Base-by-base conservation (phyloP, 2,888 invertebrate genomes). In the Philereme transversata region DNA sequence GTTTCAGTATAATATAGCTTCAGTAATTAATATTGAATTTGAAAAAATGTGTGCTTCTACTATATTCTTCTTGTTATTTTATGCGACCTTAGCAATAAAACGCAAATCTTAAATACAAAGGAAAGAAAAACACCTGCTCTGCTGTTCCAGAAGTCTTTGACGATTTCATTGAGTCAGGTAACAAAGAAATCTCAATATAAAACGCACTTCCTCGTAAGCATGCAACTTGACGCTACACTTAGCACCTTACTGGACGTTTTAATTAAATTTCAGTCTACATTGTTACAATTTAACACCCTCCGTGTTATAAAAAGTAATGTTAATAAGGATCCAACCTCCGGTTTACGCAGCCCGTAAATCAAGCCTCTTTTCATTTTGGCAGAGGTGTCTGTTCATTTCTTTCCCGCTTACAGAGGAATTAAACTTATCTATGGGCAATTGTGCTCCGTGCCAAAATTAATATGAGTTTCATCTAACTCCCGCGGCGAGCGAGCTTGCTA, bases 231-330 rank as follows among this genome's bases (percentile, higher is more conserved):
- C 81, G 71, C 73, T 75, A 79, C 82, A 86, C 87, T 88, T 86
- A 90, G 82, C 86, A 86, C 84, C 80, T 82, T 71, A 82, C 82
- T 82, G 83, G 87, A 83, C 79, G 79, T 82, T 90, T 90, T 89
- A 90, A 90, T 90, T 90, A 90, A 90, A 90, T 86, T 88, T 86
- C 83, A 81, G 78, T 85, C 84, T 81, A 84, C 89, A 86, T 81
- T 90, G 87, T 87, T 83, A 84, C 90, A 87, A 88, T 88, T 90
- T 88, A 90, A 83, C 84, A 79, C 82, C 81, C 76, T 76, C 77
- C 75, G 77, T 84, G 86, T 86, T 90, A 89, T 90, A 89, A 91
- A 90, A 90, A 89, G 90, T 89, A 87, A 90, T 88, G 88, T 88
- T 90, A 88, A 90, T 90, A 91, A 90, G 65, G 88, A 87, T 81